Base-by-base conservation (phyloP, 2,888 invertebrate genomes). In the Drosophila formosana region DNA sequence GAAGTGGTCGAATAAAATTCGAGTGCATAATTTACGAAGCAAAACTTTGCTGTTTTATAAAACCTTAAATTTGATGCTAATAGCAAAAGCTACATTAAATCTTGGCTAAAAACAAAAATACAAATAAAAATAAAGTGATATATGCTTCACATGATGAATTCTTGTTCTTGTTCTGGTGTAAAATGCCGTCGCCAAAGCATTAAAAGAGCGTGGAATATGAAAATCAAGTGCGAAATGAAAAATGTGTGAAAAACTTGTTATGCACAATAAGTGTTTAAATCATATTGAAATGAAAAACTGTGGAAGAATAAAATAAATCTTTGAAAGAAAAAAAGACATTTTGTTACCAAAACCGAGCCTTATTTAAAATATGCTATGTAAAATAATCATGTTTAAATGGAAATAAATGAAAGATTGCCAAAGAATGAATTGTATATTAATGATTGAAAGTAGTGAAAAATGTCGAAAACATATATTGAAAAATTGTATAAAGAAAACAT, bases 181-280 rank as follows among this genome's bases (percentile, higher is more conserved):
- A 74, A 75, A 55, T 62, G 75, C 78, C 75, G 75, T 60, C 75
- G 75, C 47, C 49, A 56, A 75, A 68, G 34, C 57, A 34, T 37
- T 0, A 34, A 43, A 39, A 13, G 8, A 0, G 11, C 11, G 9
- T 11, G 13, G 23, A 43, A 11, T 32, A 4, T 18, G 9, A 55
- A 26, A n/a, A 13, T 26, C 3, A 23, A n/a, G 11, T 39, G 6
- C 32, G 3, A 32, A 32, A 1, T 32, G 32, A 18, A 32, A 32
- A 32, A 32, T 32, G 0, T 8, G 37, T 37, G n/a, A 47, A 32
- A 9, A 55, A 49, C 41, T 23, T 26, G 6, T 32, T 0, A n/a
- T 23, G 3, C 37, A 51, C 26, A 13, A 13, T 4, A n/a, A n/a
- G n/a, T 37, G n/a, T 4, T 2, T 13, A 39, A 52, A 26, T 28